phyloP scores from a whole-genome alignment of 2,797 vertebrate genomes.

The Meriones psammophilus region DNA sequence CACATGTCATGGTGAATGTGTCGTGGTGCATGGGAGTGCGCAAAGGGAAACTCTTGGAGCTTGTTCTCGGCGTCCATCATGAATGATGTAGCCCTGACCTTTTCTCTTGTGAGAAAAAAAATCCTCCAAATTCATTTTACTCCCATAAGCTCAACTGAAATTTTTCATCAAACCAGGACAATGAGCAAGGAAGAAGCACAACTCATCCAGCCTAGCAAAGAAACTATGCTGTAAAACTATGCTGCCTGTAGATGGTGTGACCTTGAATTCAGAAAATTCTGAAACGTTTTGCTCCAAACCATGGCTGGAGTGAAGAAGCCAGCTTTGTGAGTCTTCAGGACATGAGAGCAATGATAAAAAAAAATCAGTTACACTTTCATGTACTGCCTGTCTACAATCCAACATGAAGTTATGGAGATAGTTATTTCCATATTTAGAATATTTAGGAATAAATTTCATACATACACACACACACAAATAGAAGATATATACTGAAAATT shows the following conservation, averaged over 20 bases:
- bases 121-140: slow-evolving; percentile 13
- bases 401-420: slow-evolving; percentile 2
- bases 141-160: slow-evolving; percentile 39
- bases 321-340: not conserved
- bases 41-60: not conserved
- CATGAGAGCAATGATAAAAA: not conserved
- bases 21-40: not conserved
- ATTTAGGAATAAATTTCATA: slow-evolving; percentile 11
- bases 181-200: not conserved
- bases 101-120: slow-evolving; percentile 3
- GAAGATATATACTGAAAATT: not conserved
- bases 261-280: slow-evolving; percentile 18
- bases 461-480: not conserved
- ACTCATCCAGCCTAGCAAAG: not conserved
- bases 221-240: not conserved
- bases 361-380: slow-evolving; percentile 39
- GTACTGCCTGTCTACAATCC: not conserved
- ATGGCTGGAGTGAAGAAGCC: slow-evolving; percentile 20
- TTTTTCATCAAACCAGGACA: not conserved
- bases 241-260: not conserved
- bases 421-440: not conserved
- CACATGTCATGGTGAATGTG: not conserved
- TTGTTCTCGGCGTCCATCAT: not conserved
- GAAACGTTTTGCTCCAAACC: not conserved
- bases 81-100: not conserved